Evolutionary conservation across 2,113 vertebrate genomes (phyloP).

Genomic region (Chaetorhynchus papuensis): DNA sequence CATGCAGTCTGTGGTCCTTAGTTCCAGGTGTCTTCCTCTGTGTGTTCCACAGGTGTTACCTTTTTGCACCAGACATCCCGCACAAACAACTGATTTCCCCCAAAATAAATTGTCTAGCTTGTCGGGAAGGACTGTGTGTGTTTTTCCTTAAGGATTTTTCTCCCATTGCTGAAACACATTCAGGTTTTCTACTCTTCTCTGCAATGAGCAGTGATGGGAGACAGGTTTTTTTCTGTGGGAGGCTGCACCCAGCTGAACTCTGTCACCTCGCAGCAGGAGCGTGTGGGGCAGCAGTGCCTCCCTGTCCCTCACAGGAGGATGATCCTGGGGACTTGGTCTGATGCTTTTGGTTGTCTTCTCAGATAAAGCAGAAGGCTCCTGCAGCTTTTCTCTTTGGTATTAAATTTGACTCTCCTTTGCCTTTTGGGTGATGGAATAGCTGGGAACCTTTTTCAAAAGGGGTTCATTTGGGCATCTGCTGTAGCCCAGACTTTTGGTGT

Average conservation of each 20-base stretch:
- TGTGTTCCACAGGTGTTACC: not conserved
- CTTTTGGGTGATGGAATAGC: not conserved
- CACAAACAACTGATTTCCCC: not conserved
- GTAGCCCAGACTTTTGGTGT: not conserved
- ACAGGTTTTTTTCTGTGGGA: not conserved
- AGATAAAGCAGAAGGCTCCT: not conserved
- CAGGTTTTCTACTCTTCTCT: not conserved
- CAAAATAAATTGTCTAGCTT: not conserved
- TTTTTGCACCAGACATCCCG: not conserved
- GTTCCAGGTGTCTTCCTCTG: not conserved
- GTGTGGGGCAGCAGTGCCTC: not conserved
- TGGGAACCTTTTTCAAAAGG: not conserved
- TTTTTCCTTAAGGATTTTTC: not conserved
- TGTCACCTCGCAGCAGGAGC: not conserved
- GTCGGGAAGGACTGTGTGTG: not conserved
- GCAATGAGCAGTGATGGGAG: not conserved
- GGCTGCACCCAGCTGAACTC: not conserved
- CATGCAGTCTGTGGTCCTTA: not conserved
- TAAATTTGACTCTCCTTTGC: not conserved
- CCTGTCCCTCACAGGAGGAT: not conserved
- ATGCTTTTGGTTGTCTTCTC: not conserved
- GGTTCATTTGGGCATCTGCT: not conserved
- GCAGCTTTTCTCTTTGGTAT: not conserved
- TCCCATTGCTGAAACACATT: not conserved
- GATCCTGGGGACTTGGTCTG: accelerated